These are phyloP conservation scores for Thamnaconus septentrionalis DNA, from an alignment of 2,113 vertebrate genomes.

Conservation along the genomic window DNA sequence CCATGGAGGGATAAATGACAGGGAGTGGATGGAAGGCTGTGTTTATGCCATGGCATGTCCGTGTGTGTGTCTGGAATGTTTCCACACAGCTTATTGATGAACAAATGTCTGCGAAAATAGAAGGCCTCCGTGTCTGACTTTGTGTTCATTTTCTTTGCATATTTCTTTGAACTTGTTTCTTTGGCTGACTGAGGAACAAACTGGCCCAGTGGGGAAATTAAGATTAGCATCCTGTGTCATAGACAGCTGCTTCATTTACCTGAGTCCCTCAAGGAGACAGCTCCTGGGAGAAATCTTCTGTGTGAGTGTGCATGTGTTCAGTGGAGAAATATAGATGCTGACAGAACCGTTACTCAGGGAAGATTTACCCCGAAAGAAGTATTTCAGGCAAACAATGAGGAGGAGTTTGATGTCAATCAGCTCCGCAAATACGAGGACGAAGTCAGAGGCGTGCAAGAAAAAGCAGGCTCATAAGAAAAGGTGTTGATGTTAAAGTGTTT, in stretches of 20 bases:
- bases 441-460: not conserved
- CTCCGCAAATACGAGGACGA: too few species aligned
- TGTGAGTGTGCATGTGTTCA: slow-evolving; percentile 5
- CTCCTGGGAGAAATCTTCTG: not conserved
- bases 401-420: not conserved
- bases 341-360: slow-evolving; percentile 4
- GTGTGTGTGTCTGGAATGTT: not conserved
- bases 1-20: slow-evolving; percentile 15
- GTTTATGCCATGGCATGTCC: not conserved
- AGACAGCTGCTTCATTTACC: slow-evolving; percentile 1
- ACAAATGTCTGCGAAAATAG: too few species aligned
- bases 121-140: too few species aligned
- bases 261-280: not conserved
- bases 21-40: slow-evolving; percentile 9
- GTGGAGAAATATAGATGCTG: not conserved
- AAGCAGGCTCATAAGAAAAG: not conserved
- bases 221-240: not conserved
- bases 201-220: not conserved
- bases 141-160: not conserved
- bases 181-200: not conserved
- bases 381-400: not conserved
- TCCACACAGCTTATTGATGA: slow-evolving; percentile 11
- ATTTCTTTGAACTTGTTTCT: not conserved
- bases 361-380: not conserved
- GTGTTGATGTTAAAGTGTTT: not conserved